Percentiles rank a stretch among this genome's conserved stretches.
Conservation (phyloP, 2,888 invertebrate genomes). For the Acrocera orbiculus region DNA sequence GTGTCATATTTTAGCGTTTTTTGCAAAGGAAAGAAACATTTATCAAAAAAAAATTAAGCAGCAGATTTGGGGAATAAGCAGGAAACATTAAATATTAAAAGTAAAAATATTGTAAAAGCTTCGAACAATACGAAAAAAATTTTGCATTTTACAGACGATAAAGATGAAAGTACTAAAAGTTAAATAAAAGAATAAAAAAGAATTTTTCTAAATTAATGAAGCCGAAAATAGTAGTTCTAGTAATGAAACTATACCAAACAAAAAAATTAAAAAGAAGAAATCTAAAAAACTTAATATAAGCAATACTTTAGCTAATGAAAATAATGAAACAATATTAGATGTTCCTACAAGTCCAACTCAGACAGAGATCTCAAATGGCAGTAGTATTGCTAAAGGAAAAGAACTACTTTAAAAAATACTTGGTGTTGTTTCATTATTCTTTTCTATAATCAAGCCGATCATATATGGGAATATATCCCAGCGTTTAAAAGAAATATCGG, state of each 20-base stretch:
- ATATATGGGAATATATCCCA: too few relatives aligned
- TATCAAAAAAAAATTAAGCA: slow-evolving; percentile 51
- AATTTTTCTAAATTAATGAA: too few relatives aligned
- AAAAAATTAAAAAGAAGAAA: not conserved
- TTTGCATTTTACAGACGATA: too few relatives aligned
- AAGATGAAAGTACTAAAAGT: too few relatives aligned
- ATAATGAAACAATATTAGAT: not conserved
- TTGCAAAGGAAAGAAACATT: slow-evolving; percentile 86
- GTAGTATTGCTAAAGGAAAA: slow-evolving; percentile 40
- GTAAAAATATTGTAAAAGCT: too few relatives aligned
- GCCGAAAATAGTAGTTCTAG: too few relatives aligned
- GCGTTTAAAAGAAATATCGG: too few relatives aligned
- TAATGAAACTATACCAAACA: not conserved
- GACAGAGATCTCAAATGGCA: too few relatives aligned
- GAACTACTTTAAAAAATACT: slow-evolving; percentile 56
- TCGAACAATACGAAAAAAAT: too few relatives aligned
- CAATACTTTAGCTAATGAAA: not conserved
- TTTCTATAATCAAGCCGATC: too few relatives aligned
- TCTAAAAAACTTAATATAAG: not conserved
- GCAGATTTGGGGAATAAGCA: slow-evolving; percentile 26
- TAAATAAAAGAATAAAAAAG: too few relatives aligned
- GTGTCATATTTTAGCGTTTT: too few relatives aligned
- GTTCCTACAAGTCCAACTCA: not conserved
- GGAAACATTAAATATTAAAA: slow-evolving; percentile 37
- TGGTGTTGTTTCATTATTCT: slow-evolving; percentile 41